phyloP scores from a whole-genome alignment of 2,797 vertebrate genomes.

The Petrocephalus sullivani region DNA sequence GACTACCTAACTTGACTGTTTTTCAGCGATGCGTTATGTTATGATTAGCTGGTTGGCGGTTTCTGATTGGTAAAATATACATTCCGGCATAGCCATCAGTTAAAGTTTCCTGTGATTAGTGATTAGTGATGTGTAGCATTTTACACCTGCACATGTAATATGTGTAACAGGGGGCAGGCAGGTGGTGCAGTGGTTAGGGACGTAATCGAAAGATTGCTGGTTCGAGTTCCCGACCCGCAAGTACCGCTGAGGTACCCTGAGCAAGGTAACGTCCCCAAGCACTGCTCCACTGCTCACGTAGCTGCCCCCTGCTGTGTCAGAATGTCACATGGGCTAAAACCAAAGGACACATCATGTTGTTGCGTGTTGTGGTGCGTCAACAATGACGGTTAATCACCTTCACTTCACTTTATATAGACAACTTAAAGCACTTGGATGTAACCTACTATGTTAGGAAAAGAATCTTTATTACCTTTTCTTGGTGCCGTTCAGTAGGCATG shows the following conservation, averaged over 20 bases:
- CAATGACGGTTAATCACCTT: no score
- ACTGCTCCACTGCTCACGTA: no score
- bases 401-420: neutral
- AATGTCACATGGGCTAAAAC: no score
- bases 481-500: neutral
- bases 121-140: neutral
- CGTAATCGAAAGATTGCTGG: no score
- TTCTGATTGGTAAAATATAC: neutral
- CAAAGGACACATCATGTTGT: no score
- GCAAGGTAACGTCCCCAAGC: no score
- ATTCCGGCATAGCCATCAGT: neutral
- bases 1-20: neutral
- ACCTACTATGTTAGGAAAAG: neutral
- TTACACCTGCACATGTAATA: neutral
- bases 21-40: neutral
- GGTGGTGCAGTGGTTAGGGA: no score
- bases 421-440: neutral
- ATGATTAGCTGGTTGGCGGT: neutral
- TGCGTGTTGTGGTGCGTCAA: no score
- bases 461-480: neutral
- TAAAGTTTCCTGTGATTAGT: neutral
- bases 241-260: no score
- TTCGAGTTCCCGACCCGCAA: no score
- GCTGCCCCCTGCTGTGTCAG: no score
- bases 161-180: neutral